Evolutionary conservation across 2,888 invertebrate species (phyloP).

Genomic region (Scrobipalpa costella): DNA sequence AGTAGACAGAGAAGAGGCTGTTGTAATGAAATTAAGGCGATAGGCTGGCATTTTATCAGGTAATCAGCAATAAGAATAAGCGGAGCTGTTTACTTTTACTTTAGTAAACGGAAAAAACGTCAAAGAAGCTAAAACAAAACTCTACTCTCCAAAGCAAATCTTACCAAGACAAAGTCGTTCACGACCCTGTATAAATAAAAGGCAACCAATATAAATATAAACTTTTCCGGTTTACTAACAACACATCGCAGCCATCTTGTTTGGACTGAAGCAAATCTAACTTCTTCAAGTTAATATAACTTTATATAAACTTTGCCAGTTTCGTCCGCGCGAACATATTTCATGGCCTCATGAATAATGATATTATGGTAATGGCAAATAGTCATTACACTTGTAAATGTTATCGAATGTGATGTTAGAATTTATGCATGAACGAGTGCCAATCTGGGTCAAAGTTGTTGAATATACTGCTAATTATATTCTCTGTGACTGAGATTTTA

Average conservation of each 20-base stretch:
- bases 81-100: neutral
- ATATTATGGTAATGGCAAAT: constrained; percentile 50
- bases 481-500: neutral
- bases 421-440: constrained; percentile 1
- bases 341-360: constrained; percentile 62
- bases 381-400: constrained; percentile 45
- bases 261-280: constrained; percentile 64
- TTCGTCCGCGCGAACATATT: constrained; percentile 63
- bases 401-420: constrained; percentile 19
- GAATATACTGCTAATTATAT: neutral
- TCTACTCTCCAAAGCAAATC: neutral
- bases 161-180: neutral
- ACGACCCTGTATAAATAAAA: constrained; percentile 1
- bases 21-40: too few species aligned
- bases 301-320: constrained; percentile 49
- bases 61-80: too few species aligned
- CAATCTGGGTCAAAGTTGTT: neutral
- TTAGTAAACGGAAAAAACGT: neutral
- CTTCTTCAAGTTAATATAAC: constrained; percentile 69
- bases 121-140: neutral
- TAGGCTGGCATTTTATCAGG: too few species aligned
- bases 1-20: too few species aligned
- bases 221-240: constrained; percentile 30
- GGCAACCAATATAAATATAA: constrained; percentile 40
- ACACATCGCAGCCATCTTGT: constrained; percentile 40